Evolutionary conservation across 2,797 vertebrate genomes (phyloP).

Genomic region (Enteromius radiatus): DNA sequence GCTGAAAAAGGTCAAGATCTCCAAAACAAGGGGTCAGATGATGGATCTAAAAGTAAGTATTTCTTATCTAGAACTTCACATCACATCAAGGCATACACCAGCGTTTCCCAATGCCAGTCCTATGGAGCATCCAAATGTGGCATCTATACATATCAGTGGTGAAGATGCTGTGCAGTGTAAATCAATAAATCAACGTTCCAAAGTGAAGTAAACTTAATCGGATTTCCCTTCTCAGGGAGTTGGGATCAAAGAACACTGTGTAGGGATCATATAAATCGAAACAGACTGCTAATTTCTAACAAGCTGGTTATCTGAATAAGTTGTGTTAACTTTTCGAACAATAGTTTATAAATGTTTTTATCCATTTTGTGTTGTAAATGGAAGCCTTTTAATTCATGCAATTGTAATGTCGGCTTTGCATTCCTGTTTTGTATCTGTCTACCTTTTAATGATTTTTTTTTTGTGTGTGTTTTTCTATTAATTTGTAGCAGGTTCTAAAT

Average conservation of each 20-base stretch:
- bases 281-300: too few relatives aligned
- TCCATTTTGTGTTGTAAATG: not conserved
- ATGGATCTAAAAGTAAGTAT: constrained; percentile 36
- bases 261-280: too few relatives aligned
- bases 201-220: too few relatives aligned
- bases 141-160: too few relatives aligned
- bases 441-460: not conserved
- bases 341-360: not conserved
- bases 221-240: too few relatives aligned
- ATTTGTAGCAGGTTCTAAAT: constrained; percentile 32
- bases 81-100: not conserved
- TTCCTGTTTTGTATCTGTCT: not conserved
- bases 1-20: constrained; percentile 2
- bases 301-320: too few relatives aligned
- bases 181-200: too few relatives aligned
- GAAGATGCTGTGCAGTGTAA: too few relatives aligned
- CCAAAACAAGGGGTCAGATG: not conserved
- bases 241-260: too few relatives aligned
- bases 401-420: not conserved
- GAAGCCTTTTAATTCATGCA: not conserved
- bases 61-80: not conserved
- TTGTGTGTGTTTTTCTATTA: constrained; percentile 15
- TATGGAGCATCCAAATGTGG: too few relatives aligned
- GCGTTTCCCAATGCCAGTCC: too few relatives aligned
- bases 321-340: not conserved